Conservation (phyloP, 2,113 vertebrate species). For the Crotalus viridis region DNA sequence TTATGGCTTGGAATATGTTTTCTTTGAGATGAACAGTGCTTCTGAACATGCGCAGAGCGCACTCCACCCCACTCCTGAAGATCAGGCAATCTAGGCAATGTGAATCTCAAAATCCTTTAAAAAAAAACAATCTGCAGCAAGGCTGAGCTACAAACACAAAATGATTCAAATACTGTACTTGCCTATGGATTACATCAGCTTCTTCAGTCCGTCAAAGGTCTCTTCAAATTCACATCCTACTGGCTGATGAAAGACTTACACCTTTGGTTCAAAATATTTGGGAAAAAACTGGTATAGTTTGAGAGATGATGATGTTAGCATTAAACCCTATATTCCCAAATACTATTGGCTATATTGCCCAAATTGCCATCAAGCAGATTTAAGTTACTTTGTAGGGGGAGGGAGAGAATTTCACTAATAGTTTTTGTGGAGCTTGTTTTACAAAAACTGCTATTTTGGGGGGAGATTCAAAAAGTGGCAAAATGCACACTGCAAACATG, state of each 20-base stretch:
- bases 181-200: not conserved
- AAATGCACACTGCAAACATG: not conserved
- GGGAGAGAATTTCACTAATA: not conserved
- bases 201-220: not conserved
- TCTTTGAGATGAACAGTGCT: not conserved
- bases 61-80: no score
- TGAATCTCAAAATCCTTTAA: not conserved
- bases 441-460: not conserved
- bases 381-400: not conserved
- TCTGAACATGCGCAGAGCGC: not conserved
- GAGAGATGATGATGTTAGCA: not conserved
- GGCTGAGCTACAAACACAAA: not conserved
- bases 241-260: not conserved
- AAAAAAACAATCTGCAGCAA: not conserved
- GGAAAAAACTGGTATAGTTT: not conserved
- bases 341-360: not conserved
- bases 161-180: not conserved
- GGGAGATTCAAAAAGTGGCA: not conserved
- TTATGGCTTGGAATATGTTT: not conserved
- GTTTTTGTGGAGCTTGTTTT: not conserved
- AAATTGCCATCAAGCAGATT: not conserved
- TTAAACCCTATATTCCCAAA: not conserved
- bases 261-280: not conserved
- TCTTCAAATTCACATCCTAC: not conserved
- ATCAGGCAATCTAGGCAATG: not conserved